These are phyloP conservation scores for Helicoverpa armigera DNA, from an alignment of 1,140 invertebrate genomes.

Conservation along the genomic window DNA sequence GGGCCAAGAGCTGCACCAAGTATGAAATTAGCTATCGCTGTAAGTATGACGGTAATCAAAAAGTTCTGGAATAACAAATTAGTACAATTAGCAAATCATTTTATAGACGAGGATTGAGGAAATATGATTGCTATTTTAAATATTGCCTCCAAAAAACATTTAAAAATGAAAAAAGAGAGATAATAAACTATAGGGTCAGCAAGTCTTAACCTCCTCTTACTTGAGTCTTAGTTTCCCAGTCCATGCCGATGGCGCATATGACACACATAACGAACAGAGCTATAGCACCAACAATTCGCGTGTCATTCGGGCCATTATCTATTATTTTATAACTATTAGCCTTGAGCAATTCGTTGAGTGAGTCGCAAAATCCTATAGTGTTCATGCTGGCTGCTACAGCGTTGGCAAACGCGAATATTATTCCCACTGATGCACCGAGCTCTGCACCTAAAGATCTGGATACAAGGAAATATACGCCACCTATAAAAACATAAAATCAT, in stretches of 20 bases:
- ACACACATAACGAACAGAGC: conserved; percentile 92
- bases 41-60: conserved; percentile 93
- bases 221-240: conserved; percentile 94
- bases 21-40: conserved; percentile 96
- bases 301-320: conserved; percentile 92
- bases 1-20: conserved; percentile 94
- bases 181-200: background rate
- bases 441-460: conserved; percentile 98
- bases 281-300: conserved; percentile 92
- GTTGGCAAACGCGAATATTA: conserved; percentile 99
- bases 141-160: too few species aligned
- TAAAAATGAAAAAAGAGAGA: background rate
- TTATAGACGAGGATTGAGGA: too few species aligned
- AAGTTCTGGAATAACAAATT: conserved; percentile 88
- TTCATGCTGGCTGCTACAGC: conserved; percentile 99
- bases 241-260: conserved; percentile 96
- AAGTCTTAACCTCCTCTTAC: conserved; percentile 58
- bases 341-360: conserved; percentile 92
- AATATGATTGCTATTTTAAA: too few species aligned
- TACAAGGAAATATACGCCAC: conserved; percentile 98
- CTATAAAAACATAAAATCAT: conserved; percentile 68
- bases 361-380: conserved; percentile 99
- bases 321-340: conserved; percentile 89
- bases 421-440: conserved; percentile 98
- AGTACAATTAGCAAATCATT: background rate